Percentiles rank a stretch among this genome's conserved stretches.
These are phyloP conservation scores for Menura novaehollandiae DNA, from an alignment of 2,113 vertebrate genomes.

Conservation along the genomic window DNA sequence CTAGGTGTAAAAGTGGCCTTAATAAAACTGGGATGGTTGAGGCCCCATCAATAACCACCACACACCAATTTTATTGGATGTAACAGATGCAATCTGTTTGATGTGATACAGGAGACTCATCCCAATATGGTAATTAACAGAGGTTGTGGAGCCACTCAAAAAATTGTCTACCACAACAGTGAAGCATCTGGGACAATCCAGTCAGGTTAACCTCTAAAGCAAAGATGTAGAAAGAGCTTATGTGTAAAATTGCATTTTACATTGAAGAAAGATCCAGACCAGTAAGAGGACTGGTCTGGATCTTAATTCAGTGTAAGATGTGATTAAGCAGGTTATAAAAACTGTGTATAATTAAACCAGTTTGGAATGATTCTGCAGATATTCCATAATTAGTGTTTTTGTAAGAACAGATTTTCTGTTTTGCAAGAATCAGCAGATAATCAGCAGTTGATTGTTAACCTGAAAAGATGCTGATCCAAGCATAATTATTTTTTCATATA, in stretches of 20 bases:
- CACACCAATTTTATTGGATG: conserved; percentile 60
- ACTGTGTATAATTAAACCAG: conserved; percentile 60
- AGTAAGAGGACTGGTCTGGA: conserved; percentile 31
- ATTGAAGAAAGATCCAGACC: background rate
- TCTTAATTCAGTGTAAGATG: conserved; percentile 47
- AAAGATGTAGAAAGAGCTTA: conserved; percentile 47
- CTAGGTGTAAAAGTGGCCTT: conserved; percentile 69
- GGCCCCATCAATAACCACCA: conserved; percentile 54
- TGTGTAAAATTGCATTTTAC: background rate
- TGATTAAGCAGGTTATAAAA: conserved; percentile 51
- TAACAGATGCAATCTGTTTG: conserved; percentile 28
- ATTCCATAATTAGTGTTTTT: conserved; percentile 70
- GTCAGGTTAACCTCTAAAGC: conserved; percentile 54
- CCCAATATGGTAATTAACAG: conserved; percentile 28
- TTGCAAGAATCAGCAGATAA: conserved; percentile 68
- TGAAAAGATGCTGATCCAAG: conserved; percentile 53
- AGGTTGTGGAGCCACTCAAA: conserved; percentile 47
- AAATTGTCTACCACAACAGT: conserved; percentile 16
- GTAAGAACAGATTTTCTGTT: conserved; percentile 50
- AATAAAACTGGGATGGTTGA: conserved; percentile 66
- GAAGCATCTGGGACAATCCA: conserved; percentile 5
- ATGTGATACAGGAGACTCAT: conserved; percentile 38
- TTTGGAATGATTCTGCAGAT: conserved; percentile 62
- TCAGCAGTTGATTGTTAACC: conserved; percentile 50
- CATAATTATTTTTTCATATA: conserved; percentile 24